These are phyloP conservation scores for Electrona antarctica DNA, from an alignment of 2,113 vertebrate genomes.

Conservation along the genomic window DNA sequence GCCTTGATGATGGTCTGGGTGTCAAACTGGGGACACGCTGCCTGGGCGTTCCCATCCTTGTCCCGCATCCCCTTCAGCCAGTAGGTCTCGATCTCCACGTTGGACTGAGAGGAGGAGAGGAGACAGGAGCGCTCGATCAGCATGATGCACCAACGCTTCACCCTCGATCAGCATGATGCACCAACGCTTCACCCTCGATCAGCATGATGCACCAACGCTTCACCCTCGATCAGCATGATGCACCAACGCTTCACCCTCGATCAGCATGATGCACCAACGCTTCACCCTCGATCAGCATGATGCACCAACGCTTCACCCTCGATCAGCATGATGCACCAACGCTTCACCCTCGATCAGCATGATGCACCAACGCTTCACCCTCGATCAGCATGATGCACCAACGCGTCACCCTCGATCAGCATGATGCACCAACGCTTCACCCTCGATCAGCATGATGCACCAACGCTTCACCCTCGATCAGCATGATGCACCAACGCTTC, in stretches of 20 bases:
- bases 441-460: not conserved
- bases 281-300: not conserved
- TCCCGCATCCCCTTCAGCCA: slow-evolving; percentile 80
- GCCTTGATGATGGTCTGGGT: slow-evolving; percentile 73
- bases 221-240: not conserved
- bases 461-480: no score
- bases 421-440: no score
- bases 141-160: no score
- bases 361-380: no score
- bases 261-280: not conserved
- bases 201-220: no score
- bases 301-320: no score
- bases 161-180: not conserved
- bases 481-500: no score
- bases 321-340: not conserved
- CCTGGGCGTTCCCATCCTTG: slow-evolving; percentile 79
- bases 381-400: not conserved
- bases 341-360: not conserved
- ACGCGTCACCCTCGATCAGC: no score
- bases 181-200: no score
- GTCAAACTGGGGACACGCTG: slow-evolving; percentile 78
- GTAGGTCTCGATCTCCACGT: slow-evolving; percentile 80
- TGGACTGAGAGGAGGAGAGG: slow-evolving; percentile 53
- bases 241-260: no score
- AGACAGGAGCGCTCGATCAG: not conserved